A percentile compares a stretch with the other conserved stretches of the same genome.
These are phyloP conservation scores for Anticlea derivata DNA, from an alignment of 2,888 invertebrate species.

Conservation along the genomic window DNA sequence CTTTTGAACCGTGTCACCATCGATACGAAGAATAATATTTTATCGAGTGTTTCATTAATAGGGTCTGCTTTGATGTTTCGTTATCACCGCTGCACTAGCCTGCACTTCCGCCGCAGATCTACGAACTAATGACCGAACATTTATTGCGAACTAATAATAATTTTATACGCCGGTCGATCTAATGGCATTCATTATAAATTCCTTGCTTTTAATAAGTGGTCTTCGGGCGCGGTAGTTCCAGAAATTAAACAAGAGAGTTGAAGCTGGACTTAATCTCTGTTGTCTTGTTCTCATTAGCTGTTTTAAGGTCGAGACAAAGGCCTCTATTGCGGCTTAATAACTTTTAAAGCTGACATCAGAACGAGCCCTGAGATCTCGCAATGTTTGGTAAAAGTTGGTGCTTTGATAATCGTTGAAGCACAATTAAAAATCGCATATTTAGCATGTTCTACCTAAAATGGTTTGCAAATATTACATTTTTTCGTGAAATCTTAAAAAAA, in stretches of 20 bases:
- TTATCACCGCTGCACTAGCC: constrained; percentile 7
- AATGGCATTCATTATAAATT: not conserved
- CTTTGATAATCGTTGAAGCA: too few species aligned
- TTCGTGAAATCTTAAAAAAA: too few species aligned
- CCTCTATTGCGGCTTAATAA: too few species aligned
- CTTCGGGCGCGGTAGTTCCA: not conserved
- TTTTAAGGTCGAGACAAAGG: too few species aligned
- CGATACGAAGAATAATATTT: not conserved
- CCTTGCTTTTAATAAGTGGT: constrained; percentile 7
- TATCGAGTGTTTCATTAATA: constrained; percentile 8
- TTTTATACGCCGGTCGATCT: not conserved
- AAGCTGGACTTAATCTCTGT: not conserved
- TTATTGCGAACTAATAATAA: constrained; percentile 21
- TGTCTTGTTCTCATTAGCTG: too few species aligned
- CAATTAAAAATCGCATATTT: too few species aligned
- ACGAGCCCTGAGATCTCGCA: too few species aligned
- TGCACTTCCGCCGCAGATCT: constrained; percentile 15
- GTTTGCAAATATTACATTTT: too few species aligned
- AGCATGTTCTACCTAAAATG: too few species aligned
- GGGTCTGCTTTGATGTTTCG: constrained; percentile 15
- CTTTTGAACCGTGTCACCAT: too few species aligned
- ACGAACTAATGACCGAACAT: constrained; percentile 2
- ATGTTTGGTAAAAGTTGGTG: too few species aligned
- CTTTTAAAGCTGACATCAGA: too few species aligned
- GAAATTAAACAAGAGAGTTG: not conserved